Evolutionary conservation across 2,797 vertebrate genomes (phyloP).

Genomic region (Myripristis murdjan): DNA sequence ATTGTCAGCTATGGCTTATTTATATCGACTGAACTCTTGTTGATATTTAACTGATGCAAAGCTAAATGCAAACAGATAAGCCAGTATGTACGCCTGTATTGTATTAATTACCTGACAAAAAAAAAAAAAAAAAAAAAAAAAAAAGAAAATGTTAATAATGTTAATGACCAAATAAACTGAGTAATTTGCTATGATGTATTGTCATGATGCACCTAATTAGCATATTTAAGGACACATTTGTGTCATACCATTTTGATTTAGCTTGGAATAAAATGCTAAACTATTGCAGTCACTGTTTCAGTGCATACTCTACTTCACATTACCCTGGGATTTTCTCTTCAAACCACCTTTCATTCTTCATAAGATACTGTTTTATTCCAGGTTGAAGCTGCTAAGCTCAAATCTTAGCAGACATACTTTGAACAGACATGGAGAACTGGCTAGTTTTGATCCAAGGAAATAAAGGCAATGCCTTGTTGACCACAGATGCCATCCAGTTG

Average conservation of each 20-base stretch:
- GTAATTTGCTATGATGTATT: no score
- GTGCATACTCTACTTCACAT: not conserved
- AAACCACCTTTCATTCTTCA: not conserved
- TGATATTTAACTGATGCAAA: no score
- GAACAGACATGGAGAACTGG: slow-evolving; percentile 63
- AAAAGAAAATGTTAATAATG: no score
- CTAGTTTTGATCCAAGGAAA: slow-evolving; percentile 75
- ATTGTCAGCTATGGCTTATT: no score
- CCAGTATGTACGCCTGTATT: no score
- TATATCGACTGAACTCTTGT: no score
- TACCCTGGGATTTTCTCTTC: not conserved
- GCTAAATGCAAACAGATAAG: no score
- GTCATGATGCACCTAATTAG: no score
- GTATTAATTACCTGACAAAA: not conserved
- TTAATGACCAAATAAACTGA: no score
- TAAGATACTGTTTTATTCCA: slow-evolving; percentile 30
- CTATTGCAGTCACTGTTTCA: not conserved
- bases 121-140: not conserved
- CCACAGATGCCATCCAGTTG: slow-evolving; percentile 79
- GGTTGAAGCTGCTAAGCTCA: slow-evolving; percentile 46
- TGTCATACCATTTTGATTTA: no score
- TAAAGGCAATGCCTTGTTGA: slow-evolving; percentile 69
- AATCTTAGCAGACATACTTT: slow-evolving; percentile 48
- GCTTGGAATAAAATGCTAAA: no score
- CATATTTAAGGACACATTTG: no score